Base-by-base conservation (phyloP, 2,797 vertebrate species). In the Zenarchopterus dispar region DNA sequence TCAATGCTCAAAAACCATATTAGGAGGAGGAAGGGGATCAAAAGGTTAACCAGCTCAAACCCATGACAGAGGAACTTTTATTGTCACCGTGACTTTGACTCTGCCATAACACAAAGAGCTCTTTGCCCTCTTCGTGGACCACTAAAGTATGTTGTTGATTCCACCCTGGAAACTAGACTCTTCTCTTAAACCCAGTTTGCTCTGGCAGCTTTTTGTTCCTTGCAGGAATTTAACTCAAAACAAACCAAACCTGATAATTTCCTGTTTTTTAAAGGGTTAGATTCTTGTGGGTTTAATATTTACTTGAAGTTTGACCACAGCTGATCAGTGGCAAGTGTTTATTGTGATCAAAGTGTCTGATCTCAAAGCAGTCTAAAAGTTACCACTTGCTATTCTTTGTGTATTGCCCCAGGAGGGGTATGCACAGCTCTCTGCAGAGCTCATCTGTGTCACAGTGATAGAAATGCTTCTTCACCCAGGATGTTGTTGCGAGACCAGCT, bases 31-130 rank as follows among this genome's bases (percentile, higher is more conserved):
- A 45, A 57, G 62, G 75, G 68, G 78, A 87, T 85, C 78, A 82
- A 79, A 81, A 90, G 88, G 89, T 88, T 84, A 87, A 90, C 87
- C 69, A 46, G 73, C 71, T 86, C 71, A 33, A 77, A 75, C 78
- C 80, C 72, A 64, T 73, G 77, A 83, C 81, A 76, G 82, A 77
- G 65, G 46, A 46, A 70, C 82, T 78, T 85, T 82, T 79, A 84
- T 90, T 90, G 85, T 90, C 70, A 68, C 59, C 50, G 18, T 82
- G 85, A 70, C 82, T 36, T 23, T 87, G 82, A 85, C 86, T 82
- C 66, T 68, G 58, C 77, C 31, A 8, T 24, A 24, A 43, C 69
- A 88, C 86, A 87, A 80, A 90, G 85, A 73, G 71, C 75, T 66
- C 59, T 77, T 62, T 84, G 60, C 73, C 23, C 58, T 77, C 67